phyloP scores from a whole-genome alignment of 2,113 vertebrate species.

The Apteryx owenii region DNA sequence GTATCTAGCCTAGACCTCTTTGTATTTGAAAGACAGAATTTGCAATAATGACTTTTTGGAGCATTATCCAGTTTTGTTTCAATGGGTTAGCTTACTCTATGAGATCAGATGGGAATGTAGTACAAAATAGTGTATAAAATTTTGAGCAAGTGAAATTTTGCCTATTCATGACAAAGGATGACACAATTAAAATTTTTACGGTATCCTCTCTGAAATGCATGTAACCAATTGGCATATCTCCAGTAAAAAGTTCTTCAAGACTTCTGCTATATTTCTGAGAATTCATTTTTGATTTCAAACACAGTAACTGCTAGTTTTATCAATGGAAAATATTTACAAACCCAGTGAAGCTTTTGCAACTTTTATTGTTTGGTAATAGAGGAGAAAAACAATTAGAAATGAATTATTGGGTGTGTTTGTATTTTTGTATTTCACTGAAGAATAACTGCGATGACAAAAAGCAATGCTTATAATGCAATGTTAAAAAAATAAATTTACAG shows the following conservation, averaged over 20 bases:
- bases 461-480: background rate
- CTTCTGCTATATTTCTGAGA: background rate
- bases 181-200: background rate
- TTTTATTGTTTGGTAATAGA: background rate
- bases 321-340: background rate
- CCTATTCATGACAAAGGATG: background rate
- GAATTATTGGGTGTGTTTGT: background rate
- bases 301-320: background rate
- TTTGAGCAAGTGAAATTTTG: background rate
- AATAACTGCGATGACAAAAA: background rate
- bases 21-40: background rate
- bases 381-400: background rate
- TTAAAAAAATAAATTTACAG: slow-evolving; percentile 68
- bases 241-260: background rate
- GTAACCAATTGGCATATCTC: background rate
- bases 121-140: background rate
- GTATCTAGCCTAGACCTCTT: background rate
- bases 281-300: background rate
- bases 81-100: background rate
- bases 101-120: background rate
- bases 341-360: background rate
- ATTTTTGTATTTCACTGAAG: background rate
- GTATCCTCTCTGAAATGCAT: background rate
- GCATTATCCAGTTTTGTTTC: background rate
- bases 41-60: background rate